phyloP scores from a whole-genome alignment of 2,113 vertebrate genomes.

The Nothobranchius kuhntae region DNA sequence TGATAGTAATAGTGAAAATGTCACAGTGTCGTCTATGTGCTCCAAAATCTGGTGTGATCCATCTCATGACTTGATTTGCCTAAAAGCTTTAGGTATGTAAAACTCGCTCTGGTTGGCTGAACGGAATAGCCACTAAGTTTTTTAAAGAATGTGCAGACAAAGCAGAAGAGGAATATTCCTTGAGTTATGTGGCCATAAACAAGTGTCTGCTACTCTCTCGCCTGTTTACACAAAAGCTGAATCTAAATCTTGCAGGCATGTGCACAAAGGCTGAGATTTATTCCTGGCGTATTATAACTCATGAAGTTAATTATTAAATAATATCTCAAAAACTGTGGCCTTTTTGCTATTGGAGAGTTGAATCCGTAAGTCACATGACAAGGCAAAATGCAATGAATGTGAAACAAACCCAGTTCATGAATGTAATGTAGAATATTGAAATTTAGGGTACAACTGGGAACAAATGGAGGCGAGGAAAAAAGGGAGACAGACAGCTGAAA shows the following conservation, averaged over 20 bases:
- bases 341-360: constrained; percentile 28
- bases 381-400: constrained; percentile 27
- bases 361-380: constrained; percentile 24
- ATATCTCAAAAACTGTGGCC: constrained; percentile 49
- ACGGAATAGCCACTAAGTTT: constrained; percentile 25
- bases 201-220: constrained; percentile 39
- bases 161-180: constrained; percentile 39
- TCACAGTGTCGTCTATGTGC: background rate
- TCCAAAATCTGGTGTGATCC: constrained; percentile 4
- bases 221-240: constrained; percentile 53
- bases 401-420: constrained; percentile 37
- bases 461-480: constrained; percentile 46
- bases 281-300: constrained; percentile 52
- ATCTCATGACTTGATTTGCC: constrained; percentile 4
- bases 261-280: constrained; percentile 66
- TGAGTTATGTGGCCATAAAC: constrained; percentile 69
- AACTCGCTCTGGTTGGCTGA: constrained; percentile 14
- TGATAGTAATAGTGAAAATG: no score
- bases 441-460: constrained; percentile 33
- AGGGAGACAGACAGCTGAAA: constrained; percentile 70
- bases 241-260: constrained; percentile 50
- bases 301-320: constrained; percentile 63
- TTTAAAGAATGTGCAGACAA: constrained; percentile 34
- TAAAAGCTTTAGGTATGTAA: constrained; percentile 20
- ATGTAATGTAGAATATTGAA: constrained; percentile 43